Percentiles rank a stretch among this genome's conserved stretches.
These are phyloP conservation scores for Carapus acus DNA, from an alignment of 2,797 vertebrate species.

Conservation along the genomic window DNA sequence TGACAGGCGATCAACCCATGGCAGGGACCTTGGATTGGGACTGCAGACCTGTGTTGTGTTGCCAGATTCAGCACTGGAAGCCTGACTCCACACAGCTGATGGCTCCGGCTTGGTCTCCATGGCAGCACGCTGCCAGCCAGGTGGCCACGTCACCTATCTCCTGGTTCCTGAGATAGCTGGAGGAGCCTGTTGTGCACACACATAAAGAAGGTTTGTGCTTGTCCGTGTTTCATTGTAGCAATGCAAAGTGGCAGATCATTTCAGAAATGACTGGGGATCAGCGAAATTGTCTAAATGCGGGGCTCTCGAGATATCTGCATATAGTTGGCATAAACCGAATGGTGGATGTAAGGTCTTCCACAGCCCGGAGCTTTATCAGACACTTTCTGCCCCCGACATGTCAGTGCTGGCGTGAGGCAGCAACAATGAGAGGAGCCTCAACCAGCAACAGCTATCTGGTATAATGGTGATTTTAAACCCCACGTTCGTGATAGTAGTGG, in stretches of 20 bases:
- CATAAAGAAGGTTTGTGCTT: neutral
- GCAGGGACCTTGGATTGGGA: neutral
- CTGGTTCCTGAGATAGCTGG: conserved; percentile 31
- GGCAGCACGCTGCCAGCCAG: conserved; percentile 45
- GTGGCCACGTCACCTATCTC: conserved; percentile 37
- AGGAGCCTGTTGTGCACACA: conserved; percentile 34
- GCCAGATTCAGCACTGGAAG: conserved; percentile 57
- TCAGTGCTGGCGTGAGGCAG: neutral
- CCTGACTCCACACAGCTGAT: conserved; percentile 71
- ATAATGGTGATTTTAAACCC: neutral
- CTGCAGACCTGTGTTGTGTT: conserved; percentile 67
- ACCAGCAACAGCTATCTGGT: conserved; percentile 5
- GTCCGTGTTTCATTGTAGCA: neutral
- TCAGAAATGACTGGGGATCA: neutral
- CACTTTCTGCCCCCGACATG: neutral
- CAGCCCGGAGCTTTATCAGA: conserved; percentile 1
- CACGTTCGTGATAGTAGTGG: neutral
- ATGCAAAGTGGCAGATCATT: neutral
- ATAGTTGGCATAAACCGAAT: neutral
- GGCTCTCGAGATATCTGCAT: neutral
- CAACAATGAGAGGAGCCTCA: conserved; percentile 8
- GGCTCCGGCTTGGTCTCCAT: conserved; percentile 78
- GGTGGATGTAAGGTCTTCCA: conserved; percentile 7
- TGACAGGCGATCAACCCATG: neutral
- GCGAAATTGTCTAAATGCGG: neutral